phyloP scores from a whole-genome alignment of 2,113 vertebrate genomes.

The Macroglossus sobrinus region DNA sequence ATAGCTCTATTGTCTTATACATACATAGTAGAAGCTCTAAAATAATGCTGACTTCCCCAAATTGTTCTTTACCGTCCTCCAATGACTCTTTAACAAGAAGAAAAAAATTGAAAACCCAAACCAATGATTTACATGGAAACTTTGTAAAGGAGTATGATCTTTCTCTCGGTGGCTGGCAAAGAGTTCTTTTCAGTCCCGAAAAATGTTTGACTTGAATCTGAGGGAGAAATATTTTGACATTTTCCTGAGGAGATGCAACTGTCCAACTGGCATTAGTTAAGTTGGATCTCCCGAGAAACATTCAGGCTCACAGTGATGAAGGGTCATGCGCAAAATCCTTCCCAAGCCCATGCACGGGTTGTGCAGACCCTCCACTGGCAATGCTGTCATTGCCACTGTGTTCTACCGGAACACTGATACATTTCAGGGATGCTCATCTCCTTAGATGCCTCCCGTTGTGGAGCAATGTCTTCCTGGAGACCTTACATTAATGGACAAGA shows the following conservation, averaged over 20 bases:
- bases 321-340: background rate
- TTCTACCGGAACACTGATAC: background rate
- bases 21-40: background rate
- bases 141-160: background rate
- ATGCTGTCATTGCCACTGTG: background rate
- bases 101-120: background rate
- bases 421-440: background rate
- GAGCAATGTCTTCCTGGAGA: background rate
- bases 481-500: too few species aligned
- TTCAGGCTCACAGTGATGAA: constrained; percentile 55
- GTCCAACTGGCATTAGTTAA: constrained; percentile 58
- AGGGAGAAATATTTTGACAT: constrained; percentile 67
- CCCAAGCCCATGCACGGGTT: fast-evolving
- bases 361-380: background rate
- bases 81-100: background rate
- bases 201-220: constrained; percentile 62
- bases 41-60: background rate
- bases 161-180: constrained; percentile 35
- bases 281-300: constrained; percentile 58
- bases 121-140: background rate
- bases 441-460: background rate
- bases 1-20: background rate
- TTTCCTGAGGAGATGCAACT: constrained; percentile 70
- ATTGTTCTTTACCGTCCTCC: background rate
- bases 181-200: constrained; percentile 64